Evolutionary conservation across 64 coral and sea anemone species (phyloP), one percentile per base, ranked within the genome.

Genomic region (Pachyseris speciosa): DNA sequence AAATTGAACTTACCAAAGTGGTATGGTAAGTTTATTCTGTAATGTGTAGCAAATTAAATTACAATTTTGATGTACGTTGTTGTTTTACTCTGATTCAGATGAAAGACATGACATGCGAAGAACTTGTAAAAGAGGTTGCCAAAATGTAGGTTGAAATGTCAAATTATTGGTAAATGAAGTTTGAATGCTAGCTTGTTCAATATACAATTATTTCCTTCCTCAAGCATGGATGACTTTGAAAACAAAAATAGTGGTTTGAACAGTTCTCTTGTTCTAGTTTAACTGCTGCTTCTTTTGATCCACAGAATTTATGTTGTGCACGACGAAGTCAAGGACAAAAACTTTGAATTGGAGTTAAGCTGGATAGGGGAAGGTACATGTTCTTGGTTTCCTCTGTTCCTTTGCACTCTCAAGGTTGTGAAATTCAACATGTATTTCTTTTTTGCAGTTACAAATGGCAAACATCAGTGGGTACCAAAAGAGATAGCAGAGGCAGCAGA

Each of bases 281-380:
- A 0, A 87, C 44, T 25, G 11, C 19, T 55, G 13, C 28, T 84
- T 42, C 25, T 25, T 88, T 70, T 78, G 49, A 26, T 89, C 10
- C 19, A 52, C 70, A 99, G 97, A 88, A 99, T 99, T 74, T 95
- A 99, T 77, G 90, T 95, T 48, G 94, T 99, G 38, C 97, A 99
- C 67, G 97, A 99, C 87, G 97, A 99, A 80, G 97, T 99, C 2
- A 99, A 99, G 42, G 97, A 99, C 74, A 99, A 99, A 74, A 99
- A 95, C 65, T 95, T 99, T 84, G 94, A 95, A 41, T 69, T 99
- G 37, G 97, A 99, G 27, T 67, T 99, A 26, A 99, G 97, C 29
- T 99, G 97, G 97, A 95, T 99, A 67, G 94, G 93, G 47, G 75
- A 95, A 75, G 89, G 96, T 94, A 39, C n/a, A 24, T 61, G 20